Conservation (phyloP, 2,797 vertebrate species). For the Gymnoscopelus microlampas region DNA sequence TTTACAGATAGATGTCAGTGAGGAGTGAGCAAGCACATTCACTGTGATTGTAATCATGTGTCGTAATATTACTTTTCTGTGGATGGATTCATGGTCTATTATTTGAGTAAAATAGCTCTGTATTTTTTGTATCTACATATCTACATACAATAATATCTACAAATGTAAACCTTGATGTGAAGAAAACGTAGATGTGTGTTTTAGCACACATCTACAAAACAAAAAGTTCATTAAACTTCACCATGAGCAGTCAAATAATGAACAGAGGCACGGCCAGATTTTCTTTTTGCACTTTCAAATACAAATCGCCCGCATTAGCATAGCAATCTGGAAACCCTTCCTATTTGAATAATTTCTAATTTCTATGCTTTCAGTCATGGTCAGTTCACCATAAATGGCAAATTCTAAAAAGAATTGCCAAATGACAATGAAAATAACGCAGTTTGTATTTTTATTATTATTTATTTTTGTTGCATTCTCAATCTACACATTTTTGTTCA, state of each 20-base stretch:
- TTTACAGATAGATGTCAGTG: too few species aligned
- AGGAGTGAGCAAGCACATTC: too few species aligned
- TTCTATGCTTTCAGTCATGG: conserved; percentile 71
- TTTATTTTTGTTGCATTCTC: conserved; percentile 4
- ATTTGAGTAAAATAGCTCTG: neutral
- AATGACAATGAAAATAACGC: conserved; percentile 43
- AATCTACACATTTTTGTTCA: conserved; percentile 17
- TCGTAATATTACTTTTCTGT: too few species aligned
- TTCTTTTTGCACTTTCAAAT: conserved; percentile 37
- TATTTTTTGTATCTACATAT: too few species aligned
- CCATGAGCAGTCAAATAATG: conserved; percentile 4
- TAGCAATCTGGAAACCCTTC: conserved; percentile 37
- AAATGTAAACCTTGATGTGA: conserved; percentile 16
- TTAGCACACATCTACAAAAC: conserved; percentile 13
- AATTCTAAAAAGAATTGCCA: conserved; percentile 37
- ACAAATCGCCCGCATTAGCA: conserved; percentile 54
- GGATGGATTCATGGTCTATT: too few species aligned
- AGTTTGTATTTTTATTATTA: neutral
- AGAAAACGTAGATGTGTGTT: conserved; percentile 21
- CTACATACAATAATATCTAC: too few species aligned
- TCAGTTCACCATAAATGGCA: conserved; percentile 40
- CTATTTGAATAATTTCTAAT: conserved; percentile 78
- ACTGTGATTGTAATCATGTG: too few species aligned
- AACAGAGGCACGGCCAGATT: conserved; percentile 4
- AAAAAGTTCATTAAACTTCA: conserved; percentile 11